Evolutionary conservation across 2,797 vertebrate species (phyloP).

Genomic region (Tragelaphus eurycerus): DNA sequence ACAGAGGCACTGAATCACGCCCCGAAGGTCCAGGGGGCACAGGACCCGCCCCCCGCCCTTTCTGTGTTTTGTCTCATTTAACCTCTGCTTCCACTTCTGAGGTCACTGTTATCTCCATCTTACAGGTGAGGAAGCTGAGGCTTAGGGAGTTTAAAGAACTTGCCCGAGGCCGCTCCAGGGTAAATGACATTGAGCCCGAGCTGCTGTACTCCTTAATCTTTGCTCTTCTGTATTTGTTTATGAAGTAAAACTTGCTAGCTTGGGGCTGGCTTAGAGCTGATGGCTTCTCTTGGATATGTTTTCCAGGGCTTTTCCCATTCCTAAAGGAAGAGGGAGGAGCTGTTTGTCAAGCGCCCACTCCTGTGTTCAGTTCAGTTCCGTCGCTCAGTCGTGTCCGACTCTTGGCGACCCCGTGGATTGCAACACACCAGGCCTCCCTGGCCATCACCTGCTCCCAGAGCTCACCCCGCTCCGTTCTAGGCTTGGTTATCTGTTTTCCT

Average conservation of each 20-base stretch:
- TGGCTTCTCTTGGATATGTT: neutral
- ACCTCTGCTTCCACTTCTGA: neutral
- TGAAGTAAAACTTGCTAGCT: neutral
- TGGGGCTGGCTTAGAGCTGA: neutral
- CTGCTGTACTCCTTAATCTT: neutral
- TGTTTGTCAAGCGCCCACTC: neutral
- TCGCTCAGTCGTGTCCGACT: neutral
- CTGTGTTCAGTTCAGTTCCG: neutral
- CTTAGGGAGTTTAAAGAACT: neutral
- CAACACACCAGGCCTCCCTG: neutral
- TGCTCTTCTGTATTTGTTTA: neutral
- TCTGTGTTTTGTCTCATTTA: neutral
- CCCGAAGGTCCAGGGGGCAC: neutral
- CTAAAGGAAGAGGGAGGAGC: neutral
- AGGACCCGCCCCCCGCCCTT: neutral
- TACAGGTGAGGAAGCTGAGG: neutral
- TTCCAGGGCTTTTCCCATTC: neutral
- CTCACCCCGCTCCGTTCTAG: neutral
- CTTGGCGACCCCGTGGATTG: neutral
- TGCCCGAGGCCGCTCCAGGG: neutral
- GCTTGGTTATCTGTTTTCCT: neutral
- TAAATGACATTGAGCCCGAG: neutral
- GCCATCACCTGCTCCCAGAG: neutral
- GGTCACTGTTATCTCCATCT: neutral
- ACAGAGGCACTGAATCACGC: neutral